These are phyloP conservation scores for Drosophila demipolita DNA, from an alignment of 2,888 invertebrate species.

Conservation along the genomic window DNA sequence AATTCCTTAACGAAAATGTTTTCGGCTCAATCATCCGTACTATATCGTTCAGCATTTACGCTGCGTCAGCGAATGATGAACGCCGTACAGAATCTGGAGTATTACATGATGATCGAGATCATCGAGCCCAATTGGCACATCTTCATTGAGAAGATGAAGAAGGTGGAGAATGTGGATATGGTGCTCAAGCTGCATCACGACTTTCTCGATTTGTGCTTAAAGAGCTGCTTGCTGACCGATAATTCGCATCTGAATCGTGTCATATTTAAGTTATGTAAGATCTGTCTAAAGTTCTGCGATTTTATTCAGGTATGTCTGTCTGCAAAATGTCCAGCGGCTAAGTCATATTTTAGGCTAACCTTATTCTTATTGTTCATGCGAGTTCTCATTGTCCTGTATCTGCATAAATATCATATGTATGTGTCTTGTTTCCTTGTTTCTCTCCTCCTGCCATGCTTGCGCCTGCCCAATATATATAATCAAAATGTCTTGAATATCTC, in stretches of 20 bases:
- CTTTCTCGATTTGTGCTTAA: slow-evolving; percentile 94
- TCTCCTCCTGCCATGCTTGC: slow-evolving; percentile 24
- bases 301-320: slow-evolving; percentile 92
- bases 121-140: slow-evolving; percentile 98
- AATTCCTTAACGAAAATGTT: slow-evolving; percentile 96
- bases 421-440: slow-evolving; percentile 32
- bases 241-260: slow-evolving; percentile 91
- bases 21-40: slow-evolving; percentile 88
- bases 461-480: not conserved
- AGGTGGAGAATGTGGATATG: slow-evolving; percentile 94
- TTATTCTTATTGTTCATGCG: not conserved
- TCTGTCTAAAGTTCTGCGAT: slow-evolving; percentile 95
- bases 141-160: slow-evolving; percentile 93
- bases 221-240: slow-evolving; percentile 97
- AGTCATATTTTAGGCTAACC: not conserved
- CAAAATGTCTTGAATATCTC: not conserved
- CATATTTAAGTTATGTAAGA: slow-evolving; percentile 93
- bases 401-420: not conserved
- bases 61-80: slow-evolving; percentile 97
- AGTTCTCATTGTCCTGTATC: not conserved
- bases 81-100: slow-evolving; percentile 97
- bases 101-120: slow-evolving; percentile 99
- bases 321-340: not conserved
- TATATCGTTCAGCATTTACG: slow-evolving; percentile 94
- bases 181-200: slow-evolving; percentile 95